A percentile compares a stretch with the other conserved stretches of the same genome.
Evolutionary conservation across 2,797 vertebrate genomes (phyloP).

Genomic region (Gadopsis bispinosus): DNA sequence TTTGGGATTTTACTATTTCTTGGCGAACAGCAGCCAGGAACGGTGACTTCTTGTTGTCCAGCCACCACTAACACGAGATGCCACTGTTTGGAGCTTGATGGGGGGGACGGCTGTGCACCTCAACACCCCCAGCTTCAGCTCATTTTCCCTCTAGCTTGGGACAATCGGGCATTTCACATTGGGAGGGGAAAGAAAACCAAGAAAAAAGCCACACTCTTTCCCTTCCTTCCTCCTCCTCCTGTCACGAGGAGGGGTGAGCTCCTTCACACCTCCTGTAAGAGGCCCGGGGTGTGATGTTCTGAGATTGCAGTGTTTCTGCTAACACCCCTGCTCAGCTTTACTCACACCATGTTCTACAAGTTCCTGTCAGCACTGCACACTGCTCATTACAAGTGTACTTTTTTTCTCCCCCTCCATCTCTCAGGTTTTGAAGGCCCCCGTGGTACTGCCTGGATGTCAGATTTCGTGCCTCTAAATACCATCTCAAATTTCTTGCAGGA

Average conservation of each 20-base stretch:
- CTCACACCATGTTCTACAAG: constrained; percentile 62
- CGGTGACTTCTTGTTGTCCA: neutral
- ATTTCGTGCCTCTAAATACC: constrained; percentile 37
- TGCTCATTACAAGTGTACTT: constrained; percentile 53
- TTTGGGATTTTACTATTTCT: neutral
- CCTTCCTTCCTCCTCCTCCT: constrained; percentile 37
- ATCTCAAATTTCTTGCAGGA: constrained; percentile 23
- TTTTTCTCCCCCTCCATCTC: neutral
- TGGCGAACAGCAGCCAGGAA: neutral
- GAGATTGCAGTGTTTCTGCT: constrained; percentile 62
- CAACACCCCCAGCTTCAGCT: constrained; percentile 7
- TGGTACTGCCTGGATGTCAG: constrained; percentile 9
- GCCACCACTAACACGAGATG: too few relatives aligned
- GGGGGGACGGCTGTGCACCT: neutral
- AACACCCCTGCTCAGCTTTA: constrained; percentile 55
- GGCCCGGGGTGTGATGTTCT: constrained; percentile 73
- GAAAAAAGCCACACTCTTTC: constrained; percentile 9
- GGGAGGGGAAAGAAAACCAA: neutral
- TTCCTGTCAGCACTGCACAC: constrained; percentile 46
- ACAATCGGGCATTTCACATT: constrained; percentile 25
- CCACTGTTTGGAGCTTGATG: neutral
- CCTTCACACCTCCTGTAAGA: constrained; percentile 68
- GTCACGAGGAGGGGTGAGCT: constrained; percentile 60
- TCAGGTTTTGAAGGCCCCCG: constrained; percentile 13
- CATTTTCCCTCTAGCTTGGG: constrained; percentile 8